Conservation (phyloP, 2,797 vertebrate species). For the Takifugu rubripes region DNA sequence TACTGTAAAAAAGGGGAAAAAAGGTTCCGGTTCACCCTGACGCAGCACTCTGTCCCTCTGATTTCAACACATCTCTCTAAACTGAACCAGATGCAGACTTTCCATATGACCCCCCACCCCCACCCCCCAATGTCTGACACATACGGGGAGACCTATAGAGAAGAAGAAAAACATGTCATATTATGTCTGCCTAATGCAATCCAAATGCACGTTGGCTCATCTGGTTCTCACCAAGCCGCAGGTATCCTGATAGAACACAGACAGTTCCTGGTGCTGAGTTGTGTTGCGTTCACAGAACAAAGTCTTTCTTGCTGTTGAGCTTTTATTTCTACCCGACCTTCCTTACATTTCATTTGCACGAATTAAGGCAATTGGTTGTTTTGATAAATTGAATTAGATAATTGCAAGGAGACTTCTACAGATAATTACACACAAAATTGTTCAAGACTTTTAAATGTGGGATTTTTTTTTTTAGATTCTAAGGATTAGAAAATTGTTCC, state of each 20-base stretch:
- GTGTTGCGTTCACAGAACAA: not conserved
- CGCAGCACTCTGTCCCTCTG: conserved; percentile 40
- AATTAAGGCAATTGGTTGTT: too few species aligned
- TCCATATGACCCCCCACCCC: conserved; percentile 69
- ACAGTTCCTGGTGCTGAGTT: not conserved
- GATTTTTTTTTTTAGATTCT: too few species aligned
- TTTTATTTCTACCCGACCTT: too few species aligned
- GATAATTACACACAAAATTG: too few species aligned
- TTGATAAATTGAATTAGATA: too few species aligned
- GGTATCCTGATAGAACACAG: conserved; percentile 17
- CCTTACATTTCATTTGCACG: too few species aligned
- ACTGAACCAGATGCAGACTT: conserved; percentile 72
- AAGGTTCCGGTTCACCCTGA: conserved; percentile 58
- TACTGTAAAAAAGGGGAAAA: conserved; percentile 50
- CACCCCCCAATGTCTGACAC: conserved; percentile 61
- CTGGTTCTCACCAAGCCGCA: conserved; percentile 28
- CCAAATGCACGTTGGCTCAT: conserved; percentile 43
- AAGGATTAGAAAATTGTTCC: too few species aligned
- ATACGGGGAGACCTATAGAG: conserved; percentile 39
- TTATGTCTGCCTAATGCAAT: conserved; percentile 61
- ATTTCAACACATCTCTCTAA: conserved; percentile 68
- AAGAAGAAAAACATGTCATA: conserved; percentile 42
- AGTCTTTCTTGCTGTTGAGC: not conserved
- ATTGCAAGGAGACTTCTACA: too few species aligned
- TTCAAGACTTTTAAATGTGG: too few species aligned